These are phyloP conservation scores for Pelodiscus sinensis DNA, from an alignment of 2,113 vertebrate species.

Conservation along the genomic window DNA sequence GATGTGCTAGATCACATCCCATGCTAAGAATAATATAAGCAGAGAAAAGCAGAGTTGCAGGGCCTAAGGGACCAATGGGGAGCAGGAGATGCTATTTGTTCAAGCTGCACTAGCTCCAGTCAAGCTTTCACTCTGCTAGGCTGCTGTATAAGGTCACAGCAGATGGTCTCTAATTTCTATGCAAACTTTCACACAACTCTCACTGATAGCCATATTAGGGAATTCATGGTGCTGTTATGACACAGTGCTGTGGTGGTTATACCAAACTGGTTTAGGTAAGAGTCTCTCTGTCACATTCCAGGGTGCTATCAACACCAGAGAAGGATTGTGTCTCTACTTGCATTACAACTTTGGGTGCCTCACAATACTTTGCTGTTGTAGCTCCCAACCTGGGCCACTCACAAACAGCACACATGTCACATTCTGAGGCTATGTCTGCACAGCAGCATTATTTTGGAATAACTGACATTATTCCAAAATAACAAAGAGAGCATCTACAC, in stretches of 20 bases:
- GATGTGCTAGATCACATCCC: slow-evolving; percentile 3
- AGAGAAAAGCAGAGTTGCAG: neutral
- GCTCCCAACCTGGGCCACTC: neutral
- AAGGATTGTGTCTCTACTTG: neutral
- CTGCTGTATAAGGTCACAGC: neutral
- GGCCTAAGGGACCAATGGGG: neutral
- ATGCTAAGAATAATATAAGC: neutral
- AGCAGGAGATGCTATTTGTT: neutral
- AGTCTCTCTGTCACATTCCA: neutral
- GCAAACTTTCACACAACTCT: neutral
- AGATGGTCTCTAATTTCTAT: neutral
- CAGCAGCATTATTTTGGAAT: no score
- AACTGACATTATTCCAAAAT: no score
- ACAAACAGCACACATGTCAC: no score
- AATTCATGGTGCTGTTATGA: neutral
- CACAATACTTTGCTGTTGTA: neutral
- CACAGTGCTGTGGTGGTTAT: neutral
- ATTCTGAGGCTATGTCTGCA: no score
- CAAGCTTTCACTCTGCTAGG: neutral
- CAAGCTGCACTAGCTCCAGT: neutral
- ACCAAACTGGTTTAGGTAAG: neutral
- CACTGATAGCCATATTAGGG: neutral
- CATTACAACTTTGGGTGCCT: neutral
- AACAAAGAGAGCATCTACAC: no score
- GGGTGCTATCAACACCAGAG: neutral